These are phyloP conservation scores for Ichneumoninae sp. DNA, from an alignment of 2,888 invertebrate species.

Conservation along the genomic window DNA sequence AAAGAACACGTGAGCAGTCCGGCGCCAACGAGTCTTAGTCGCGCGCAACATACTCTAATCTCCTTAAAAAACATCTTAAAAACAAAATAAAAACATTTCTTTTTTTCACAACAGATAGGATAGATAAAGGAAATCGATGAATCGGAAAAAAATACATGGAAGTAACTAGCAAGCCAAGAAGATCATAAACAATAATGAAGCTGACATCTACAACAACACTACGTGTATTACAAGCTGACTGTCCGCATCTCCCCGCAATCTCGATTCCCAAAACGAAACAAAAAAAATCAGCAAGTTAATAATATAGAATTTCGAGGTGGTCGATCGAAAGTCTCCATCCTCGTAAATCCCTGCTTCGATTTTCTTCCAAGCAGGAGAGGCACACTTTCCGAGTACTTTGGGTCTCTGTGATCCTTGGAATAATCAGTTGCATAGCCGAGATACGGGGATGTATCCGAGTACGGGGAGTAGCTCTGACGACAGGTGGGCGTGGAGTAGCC, in stretches of 20 bases:
- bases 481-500: slow-evolving; percentile 37
- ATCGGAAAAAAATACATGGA: neutral
- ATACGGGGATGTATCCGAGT: slow-evolving; percentile 36
- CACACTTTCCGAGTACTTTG: slow-evolving; percentile 72
- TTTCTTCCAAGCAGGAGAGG: slow-evolving; percentile 69
- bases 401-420: slow-evolving; percentile 50
- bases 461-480: slow-evolving; percentile 47
- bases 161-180: neutral
- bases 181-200: neutral
- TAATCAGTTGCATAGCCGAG: slow-evolving; percentile 51
- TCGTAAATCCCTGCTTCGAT: slow-evolving; percentile 16
- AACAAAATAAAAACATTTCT: slow-evolving; percentile 34
- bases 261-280: neutral
- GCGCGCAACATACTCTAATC: neutral
- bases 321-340: slow-evolving; percentile 33
- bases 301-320: slow-evolving; percentile 56
- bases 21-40: neutral
- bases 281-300: slow-evolving; percentile 53
- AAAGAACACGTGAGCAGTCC: no score
- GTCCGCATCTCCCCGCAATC: neutral
- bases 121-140: neutral
- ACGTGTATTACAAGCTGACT: neutral
- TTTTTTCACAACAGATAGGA: slow-evolving; percentile 1
- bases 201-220: neutral
- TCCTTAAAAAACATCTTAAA: neutral